Base-by-base conservation (phyloP, 2,113 vertebrate species). In the Carollia perspicillata region DNA sequence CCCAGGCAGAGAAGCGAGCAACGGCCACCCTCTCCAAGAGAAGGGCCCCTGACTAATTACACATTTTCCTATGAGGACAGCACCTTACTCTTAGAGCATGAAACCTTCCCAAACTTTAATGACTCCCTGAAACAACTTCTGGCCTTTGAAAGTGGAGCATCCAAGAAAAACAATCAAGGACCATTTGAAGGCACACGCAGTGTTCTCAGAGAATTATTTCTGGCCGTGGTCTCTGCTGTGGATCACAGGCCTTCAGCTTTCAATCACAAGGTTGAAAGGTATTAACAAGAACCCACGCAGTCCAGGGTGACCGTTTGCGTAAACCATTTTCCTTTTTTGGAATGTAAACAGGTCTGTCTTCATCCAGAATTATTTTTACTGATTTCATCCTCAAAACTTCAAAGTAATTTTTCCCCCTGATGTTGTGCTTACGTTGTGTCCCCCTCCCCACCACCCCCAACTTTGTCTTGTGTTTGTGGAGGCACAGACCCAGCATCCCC, bases 131-230 rank as follows among this genome's bases (percentile, higher is more conserved):
- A 98, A 97, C 90, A 97, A 97, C 88, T 65, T 92, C 97, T 95
- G 98, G 95, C 97, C 98, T 98, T 96, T 96, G 95, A 98, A 98
- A 44, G 78, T 30, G 68, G 97, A 72, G 49, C 80, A 81, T 98
- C 98, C 98, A 99, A 98, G 97, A 97, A 97, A 98, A 99, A 97
- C 94, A 97, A 2, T 81, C 81, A 85, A 74, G 86, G 95, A 71
- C 66, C 90, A 97, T 93, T 96, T 95, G 97, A 98, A 98, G 96
- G 98, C 97, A 95, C 95, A 97, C 77, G 60, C 84, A 66, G 95
- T 33, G 68, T 91, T 97, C 90, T 74, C 63, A 7, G 97, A 94
- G 95, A 97, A 95, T 97, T 95, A 68, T 93, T 72, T 93, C 96
- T 91, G 90, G 97, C 97, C 60, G 35, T 53, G 75, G 92, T 96